Percentiles rank a stretch among this genome's conserved stretches.
Evolutionary conservation across 2,113 vertebrate species (phyloP).

Genomic region (Odocoileus hemionus): DNA sequence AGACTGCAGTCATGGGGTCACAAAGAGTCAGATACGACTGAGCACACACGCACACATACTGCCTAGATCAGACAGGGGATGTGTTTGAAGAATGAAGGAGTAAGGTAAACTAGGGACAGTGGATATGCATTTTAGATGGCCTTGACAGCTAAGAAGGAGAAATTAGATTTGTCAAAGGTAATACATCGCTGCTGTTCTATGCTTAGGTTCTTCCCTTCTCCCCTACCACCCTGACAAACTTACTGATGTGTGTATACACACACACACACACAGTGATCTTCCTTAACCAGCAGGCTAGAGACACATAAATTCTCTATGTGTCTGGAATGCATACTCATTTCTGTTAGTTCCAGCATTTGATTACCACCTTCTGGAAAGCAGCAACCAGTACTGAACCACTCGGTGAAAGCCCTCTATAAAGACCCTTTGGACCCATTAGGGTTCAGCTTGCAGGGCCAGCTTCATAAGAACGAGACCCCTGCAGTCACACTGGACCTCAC

Average conservation of each 20-base stretch:
- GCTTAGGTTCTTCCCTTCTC: background rate
- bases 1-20: background rate
- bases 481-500: background rate
- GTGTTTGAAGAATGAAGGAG: background rate
- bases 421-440: background rate
- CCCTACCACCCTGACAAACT: background rate
- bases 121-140: background rate
- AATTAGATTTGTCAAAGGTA: background rate
- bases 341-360: background rate
- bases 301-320: background rate
- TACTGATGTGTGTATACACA: background rate
- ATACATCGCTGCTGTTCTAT: background rate
- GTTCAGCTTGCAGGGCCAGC: background rate
- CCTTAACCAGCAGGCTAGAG: background rate
- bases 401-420: background rate
- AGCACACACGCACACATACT: fast-evolving
- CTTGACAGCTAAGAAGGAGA: background rate
- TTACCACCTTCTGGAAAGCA: background rate
- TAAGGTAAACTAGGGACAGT: background rate
- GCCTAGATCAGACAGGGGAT: background rate
- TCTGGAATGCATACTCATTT: background rate
- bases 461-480: background rate
- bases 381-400: background rate
- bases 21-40: background rate
- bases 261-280: background rate